Percentiles rank a stretch among this genome's conserved stretches.
Evolutionary conservation across 2,888 invertebrate species (phyloP).

Genomic region (Pterostichus madidus): DNA sequence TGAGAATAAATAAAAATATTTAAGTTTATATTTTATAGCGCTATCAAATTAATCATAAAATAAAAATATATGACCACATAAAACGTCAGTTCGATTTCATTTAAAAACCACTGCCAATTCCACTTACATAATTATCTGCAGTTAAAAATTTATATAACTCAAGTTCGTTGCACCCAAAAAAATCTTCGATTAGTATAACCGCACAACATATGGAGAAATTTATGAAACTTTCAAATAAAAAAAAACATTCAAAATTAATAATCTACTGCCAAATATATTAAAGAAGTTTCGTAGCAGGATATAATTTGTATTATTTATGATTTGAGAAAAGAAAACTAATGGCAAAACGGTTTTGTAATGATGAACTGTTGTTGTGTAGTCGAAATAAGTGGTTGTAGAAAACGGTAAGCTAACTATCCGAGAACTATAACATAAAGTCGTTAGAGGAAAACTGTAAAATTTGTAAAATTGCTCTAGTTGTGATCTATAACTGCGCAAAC

Average conservation of each 20-base stretch:
- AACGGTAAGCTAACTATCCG: conserved; percentile 12
- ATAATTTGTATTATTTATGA: conserved; percentile 23
- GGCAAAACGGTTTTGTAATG: conserved; percentile 33
- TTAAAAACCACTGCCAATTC: not conserved
- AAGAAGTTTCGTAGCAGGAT: not conserved
- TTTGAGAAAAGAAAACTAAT: conserved; percentile 36
- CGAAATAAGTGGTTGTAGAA: conserved; percentile 36
- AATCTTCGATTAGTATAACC: not conserved
- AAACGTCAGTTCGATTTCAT: conserved; percentile 10
- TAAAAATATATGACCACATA: not conserved
- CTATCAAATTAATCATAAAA: not conserved
- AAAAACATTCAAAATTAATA: conserved; percentile 6
- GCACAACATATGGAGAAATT: conserved; percentile 20
- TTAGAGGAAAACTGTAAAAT: conserved; percentile 11
- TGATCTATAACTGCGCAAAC: not conserved
- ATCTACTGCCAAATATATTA: conserved; percentile 35
- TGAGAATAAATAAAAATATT: not conserved
- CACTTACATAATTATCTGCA: conserved; percentile 8
- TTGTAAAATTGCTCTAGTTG: conserved; percentile 7
- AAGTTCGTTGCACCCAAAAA: conserved; percentile 23
- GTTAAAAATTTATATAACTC: conserved; percentile 39
- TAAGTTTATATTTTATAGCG: not conserved
- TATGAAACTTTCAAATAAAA: conserved; percentile 24
- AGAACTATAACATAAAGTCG: conserved; percentile 1
- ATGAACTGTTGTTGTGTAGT: conserved; percentile 34